Evolutionary conservation across 2,113 vertebrate genomes (phyloP), one percentile per base, ranked within the genome.

Genomic region (Athene noctua): DNA sequence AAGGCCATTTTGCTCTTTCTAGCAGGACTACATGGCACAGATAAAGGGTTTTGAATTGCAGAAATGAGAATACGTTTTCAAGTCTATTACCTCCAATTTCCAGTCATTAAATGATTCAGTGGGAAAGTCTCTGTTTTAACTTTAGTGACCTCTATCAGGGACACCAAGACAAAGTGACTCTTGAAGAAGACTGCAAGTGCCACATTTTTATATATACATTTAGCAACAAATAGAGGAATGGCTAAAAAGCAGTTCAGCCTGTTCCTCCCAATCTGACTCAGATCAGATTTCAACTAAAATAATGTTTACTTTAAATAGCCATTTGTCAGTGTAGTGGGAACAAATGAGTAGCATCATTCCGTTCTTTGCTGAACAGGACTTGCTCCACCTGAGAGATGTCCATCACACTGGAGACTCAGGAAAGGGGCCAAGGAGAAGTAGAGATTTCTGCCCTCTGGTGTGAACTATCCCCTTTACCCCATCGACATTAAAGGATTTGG

Each of bases 41-140:
- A 95, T 88, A 96, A 92, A 94, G 82, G 59, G 67, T 54, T 92
- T 92, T 82, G 80, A 91, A 80, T 82, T 94, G 93, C 89, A 74
- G 75, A 68, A 83, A 94, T 87, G 70, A 95, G 72, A 89, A 86
- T 96, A 44, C 15, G 36, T 70, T 91, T 96, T 96, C 80, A 94
- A 88, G 94, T 94, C 94, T 97, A 94, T 92, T 94, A 86, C 84
- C 93, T 87, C 90, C 96, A 94, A 96, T 63, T 97, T 96, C 91
- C 42, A 97, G 70, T 94, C 91, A 95, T 95, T 96, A 97, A 95
- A 95, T 92, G 96, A 96, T 95, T 95, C 91, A 94, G 54, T 94
- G 54, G 78, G 44, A 95, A 92, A 95, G 74, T 90, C 95, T 94
- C 84, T 90, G n/a, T 61, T 94, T 95, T 95, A 97, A 89, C 80